These are phyloP conservation scores for Channa striata DNA, from an alignment of 2,797 vertebrate species.

Conservation along the genomic window DNA sequence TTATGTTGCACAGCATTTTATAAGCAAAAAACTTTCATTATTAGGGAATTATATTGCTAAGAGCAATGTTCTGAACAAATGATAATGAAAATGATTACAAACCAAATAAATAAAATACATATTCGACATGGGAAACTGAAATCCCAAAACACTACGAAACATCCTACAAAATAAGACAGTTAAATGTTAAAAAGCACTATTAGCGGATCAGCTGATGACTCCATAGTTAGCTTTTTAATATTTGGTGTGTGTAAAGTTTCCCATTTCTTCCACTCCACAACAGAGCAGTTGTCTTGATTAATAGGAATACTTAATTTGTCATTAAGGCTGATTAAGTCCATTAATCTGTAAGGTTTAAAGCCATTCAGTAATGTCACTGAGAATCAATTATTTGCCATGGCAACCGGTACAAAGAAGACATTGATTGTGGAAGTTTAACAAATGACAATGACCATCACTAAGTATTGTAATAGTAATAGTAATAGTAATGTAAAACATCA, in stretches of 20 bases:
- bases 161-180: background rate
- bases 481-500: constrained; percentile 22
- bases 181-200: background rate
- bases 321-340: constrained; percentile 85
- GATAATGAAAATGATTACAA: constrained; percentile 4
- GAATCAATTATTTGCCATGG: constrained; percentile 81
- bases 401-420: constrained; percentile 62
- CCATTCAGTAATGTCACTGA: constrained; percentile 71
- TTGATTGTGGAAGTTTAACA: constrained; percentile 35
- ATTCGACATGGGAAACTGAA: background rate
- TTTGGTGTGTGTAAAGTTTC: constrained; percentile 40
- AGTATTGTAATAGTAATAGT: background rate
- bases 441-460: constrained; percentile 31
- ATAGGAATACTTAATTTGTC: constrained; percentile 86
- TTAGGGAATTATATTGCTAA: constrained; percentile 3
- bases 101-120: background rate
- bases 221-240: constrained; percentile 13
- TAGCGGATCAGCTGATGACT: background rate
- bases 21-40: background rate
- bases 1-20: constrained; percentile 9
- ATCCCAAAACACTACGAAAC: background rate
- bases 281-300: constrained; percentile 79
- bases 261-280: constrained; percentile 44
- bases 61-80: constrained; percentile 11
- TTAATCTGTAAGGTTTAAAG: constrained; percentile 80